Evolutionary conservation across 2,797 vertebrate species (phyloP).

Genomic region (Pseudochirops corinnae): DNA sequence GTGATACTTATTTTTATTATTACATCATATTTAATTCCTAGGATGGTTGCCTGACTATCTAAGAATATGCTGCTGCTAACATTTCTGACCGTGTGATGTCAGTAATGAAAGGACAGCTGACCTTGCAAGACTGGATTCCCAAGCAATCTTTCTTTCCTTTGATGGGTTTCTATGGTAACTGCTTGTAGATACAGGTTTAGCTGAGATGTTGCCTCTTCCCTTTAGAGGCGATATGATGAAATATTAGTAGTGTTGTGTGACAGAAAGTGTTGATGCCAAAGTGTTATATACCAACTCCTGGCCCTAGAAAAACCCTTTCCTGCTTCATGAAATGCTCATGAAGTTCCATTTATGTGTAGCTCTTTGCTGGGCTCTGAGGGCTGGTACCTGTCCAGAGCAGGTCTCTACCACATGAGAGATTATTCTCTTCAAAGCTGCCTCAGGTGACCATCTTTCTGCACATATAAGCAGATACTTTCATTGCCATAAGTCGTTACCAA

Average conservation of each 20-base stretch:
- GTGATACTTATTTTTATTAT: not conserved
- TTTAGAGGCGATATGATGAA: not conserved
- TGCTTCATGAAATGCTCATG: not conserved
- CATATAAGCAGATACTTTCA: not conserved
- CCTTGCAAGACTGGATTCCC: not conserved
- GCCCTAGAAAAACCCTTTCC: not conserved
- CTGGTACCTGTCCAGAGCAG: not conserved
- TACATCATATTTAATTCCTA: not conserved
- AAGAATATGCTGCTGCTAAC: constrained; percentile 32
- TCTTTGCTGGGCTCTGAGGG: not conserved
- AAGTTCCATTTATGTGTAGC: not conserved
- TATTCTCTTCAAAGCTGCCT: not conserved
- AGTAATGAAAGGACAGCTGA: constrained; percentile 9
- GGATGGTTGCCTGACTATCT: constrained; percentile 26
- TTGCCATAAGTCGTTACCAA: not conserved
- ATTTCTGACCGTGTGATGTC: constrained; percentile 58
- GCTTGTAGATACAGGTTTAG: not conserved
- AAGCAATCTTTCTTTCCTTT: constrained; percentile 31
- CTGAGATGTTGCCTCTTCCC: not conserved
- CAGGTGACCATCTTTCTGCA: not conserved
- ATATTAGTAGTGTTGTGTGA: not conserved
- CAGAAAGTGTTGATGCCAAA: not conserved
- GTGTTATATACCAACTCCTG: not conserved
- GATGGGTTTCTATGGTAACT: constrained; percentile 26
- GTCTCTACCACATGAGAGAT: not conserved